Conservation (phyloP, 2,797 vertebrate genomes). For the Podarcis siculus region DNA sequence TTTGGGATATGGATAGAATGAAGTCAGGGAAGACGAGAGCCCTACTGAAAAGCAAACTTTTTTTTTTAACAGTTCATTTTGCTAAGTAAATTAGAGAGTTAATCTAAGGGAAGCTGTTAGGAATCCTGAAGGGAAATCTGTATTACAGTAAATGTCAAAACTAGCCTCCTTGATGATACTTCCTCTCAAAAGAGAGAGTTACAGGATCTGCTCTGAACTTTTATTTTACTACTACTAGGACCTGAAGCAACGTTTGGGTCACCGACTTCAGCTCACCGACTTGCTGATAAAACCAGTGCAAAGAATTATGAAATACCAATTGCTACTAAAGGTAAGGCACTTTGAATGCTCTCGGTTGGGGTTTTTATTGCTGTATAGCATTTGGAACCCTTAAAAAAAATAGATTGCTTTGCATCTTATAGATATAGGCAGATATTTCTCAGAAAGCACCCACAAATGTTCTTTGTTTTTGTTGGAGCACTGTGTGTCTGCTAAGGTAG, state of each 20-base stretch:
- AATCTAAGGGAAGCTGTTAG: background rate
- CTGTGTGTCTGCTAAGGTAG: background rate
- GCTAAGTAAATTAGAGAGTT: conserved; percentile 3
- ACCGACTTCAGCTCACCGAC: conserved; percentile 93
- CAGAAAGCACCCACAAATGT: background rate
- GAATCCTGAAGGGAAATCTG: background rate
- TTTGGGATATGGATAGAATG: background rate
- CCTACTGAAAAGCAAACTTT: background rate
- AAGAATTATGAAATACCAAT: conserved; percentile 98
- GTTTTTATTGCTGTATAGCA: background rate
- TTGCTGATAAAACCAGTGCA: conserved; percentile 95
- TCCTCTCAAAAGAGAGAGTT: background rate
- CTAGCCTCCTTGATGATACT: background rate
- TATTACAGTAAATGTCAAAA: background rate
- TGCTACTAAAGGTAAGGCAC: conserved; percentile 91
- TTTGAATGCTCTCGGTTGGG: background rate
- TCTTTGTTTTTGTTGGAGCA: background rate
- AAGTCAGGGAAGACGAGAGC: background rate
- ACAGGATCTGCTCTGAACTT: background rate
- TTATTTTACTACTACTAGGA: conserved; percentile 81
- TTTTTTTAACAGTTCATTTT: conserved; percentile 14
- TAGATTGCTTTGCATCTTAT: background rate
- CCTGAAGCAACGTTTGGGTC: conserved; percentile 92
- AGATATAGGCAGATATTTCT: background rate
- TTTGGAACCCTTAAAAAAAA: background rate